Base-by-base conservation (phyloP, 2,888 invertebrate species). In the Physocephala rufipes region DNA sequence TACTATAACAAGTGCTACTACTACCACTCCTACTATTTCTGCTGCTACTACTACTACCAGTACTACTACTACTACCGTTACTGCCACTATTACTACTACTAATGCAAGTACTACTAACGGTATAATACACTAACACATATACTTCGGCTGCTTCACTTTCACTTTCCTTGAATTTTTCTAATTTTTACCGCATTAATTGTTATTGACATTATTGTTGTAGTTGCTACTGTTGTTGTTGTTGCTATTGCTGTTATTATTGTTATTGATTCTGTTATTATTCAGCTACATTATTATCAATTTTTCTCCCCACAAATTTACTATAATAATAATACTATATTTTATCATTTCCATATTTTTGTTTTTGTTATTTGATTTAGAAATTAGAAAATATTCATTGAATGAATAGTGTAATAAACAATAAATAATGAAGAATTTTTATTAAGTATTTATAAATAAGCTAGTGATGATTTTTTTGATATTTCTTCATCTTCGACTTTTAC, bases 111-210 rank as follows among this genome's bases (percentile, higher is more conserved):
- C 36, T 36, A 36, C 36, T 36, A 36, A 36, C 36, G 5, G 36
- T 36, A 36, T 36, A 36, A 36, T 7, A 36, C 36, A 36, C 36
- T 36, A 36, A 36, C 36, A 19, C 26, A 3, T 3, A 65, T 47
- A 30, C 30, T 21, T 43, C 19, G 45, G 51, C 15, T 30, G 68
- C 36, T 51, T 24, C 68, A 68, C 68, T 68, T 68, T 68, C 68
- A 68, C 68, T 68, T 68, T 68, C 61, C 51, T 68, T 68, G 30
- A 51, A 49, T 49, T 62, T 68, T 68, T 68, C 61, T 49, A 30
- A 68, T 61, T 66, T 66, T 66, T 53, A 53, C 24, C 7, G 16
- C 19, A 45, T 24, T 45, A 43, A 45, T 67, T 67, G 36, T 5
- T 43, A 36, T 67, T 15, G 24, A 24, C 15, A 12, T 26, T 13